phyloP scores from a whole-genome alignment of 2,797 vertebrate species.

The Carduelis carduelis region DNA sequence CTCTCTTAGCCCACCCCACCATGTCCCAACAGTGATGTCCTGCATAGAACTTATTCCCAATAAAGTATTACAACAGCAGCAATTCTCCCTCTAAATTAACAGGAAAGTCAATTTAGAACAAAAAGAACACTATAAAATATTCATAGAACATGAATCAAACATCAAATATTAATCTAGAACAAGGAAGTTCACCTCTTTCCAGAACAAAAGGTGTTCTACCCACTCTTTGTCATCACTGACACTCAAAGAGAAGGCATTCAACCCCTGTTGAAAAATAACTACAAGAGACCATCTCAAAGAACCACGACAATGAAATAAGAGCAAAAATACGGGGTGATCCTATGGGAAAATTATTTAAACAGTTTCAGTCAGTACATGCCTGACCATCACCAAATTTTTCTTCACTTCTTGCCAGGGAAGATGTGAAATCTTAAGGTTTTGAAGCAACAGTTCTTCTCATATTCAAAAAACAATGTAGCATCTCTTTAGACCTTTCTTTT shows the following conservation, averaged over 20 bases:
- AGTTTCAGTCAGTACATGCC: neutral
- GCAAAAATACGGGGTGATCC: neutral
- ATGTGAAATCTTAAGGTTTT: neutral
- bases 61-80: neutral
- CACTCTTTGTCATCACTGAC: neutral
- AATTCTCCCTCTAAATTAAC: neutral
- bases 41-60: neutral
- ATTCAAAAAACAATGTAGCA: neutral
- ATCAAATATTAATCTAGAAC: neutral
- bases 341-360: neutral
- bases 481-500: neutral
- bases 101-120: neutral
- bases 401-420: neutral
- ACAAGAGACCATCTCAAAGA: neutral
- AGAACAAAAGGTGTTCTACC: neutral
- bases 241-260: neutral
- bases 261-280: neutral
- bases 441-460: neutral
- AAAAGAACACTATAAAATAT: neutral
- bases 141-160: neutral
- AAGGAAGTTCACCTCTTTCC: neutral
- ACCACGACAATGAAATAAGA: neutral
- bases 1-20: neutral
- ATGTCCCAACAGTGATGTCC: neutral
- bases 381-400: neutral